A percentile compares a stretch with the other conserved stretches of the same genome.
These are phyloP conservation scores for Anguilla japonica DNA, from an alignment of 2,113 vertebrate genomes.

Conservation along the genomic window DNA sequence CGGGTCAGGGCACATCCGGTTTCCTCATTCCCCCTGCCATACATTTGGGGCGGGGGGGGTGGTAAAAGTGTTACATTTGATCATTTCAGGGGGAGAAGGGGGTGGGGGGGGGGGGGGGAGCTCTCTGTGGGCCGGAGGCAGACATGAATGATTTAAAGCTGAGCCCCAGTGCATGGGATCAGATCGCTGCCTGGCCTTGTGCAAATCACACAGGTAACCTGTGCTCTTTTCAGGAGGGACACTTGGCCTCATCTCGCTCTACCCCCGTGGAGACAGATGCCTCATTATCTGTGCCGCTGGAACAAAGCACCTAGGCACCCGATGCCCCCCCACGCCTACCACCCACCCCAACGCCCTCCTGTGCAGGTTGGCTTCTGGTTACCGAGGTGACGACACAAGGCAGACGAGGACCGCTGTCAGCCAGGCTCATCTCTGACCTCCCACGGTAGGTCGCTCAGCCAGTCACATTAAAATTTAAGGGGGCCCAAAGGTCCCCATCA, in stretches of 20 bases:
- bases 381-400: conserved; percentile 53
- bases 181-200: conserved; percentile 47
- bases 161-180: conserved; percentile 56
- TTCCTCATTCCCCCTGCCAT: neutral
- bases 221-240: conserved; percentile 59
- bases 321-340: conserved; percentile 28
- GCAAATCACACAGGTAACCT: conserved; percentile 67
- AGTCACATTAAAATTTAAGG: conserved; percentile 74
- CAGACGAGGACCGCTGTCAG: conserved; percentile 45
- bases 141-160: conserved; percentile 62
- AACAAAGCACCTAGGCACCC: conserved; percentile 57
- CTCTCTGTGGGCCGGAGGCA: conserved; percentile 27
- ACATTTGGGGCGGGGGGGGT: neutral
- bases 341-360: conserved; percentile 23
- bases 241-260: conserved; percentile 53
- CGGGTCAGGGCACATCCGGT: neutral
- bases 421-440: conserved; percentile 72
- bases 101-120: conserved; percentile 28
- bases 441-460: conserved; percentile 59
- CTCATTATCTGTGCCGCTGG: conserved; percentile 62
- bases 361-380: conserved; percentile 54
- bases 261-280: conserved; percentile 63
- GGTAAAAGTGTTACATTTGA: neutral
- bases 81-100: conserved; percentile 4
- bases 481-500: conserved; percentile 70